Base-by-base conservation (phyloP, 2,888 invertebrate genomes). In the Physocephala rufipes region DNA sequence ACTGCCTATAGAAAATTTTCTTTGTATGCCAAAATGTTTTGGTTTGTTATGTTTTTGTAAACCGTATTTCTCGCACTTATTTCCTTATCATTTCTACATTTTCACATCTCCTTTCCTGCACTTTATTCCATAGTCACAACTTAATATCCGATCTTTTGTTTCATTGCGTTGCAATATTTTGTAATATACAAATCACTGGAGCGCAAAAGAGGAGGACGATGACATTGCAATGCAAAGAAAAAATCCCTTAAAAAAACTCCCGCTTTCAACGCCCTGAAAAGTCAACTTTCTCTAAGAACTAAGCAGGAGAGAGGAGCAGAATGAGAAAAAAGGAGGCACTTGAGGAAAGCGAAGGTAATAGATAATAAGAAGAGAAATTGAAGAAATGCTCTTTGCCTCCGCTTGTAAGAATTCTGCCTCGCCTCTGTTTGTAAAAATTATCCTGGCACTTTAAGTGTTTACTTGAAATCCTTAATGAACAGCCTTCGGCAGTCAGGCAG, bases 1-100 rank as follows among this genome's bases (percentile, higher is more conserved):
- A 15, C n/a, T 43, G 45, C 45, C 47, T 58, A 59, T 67, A 59
- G 16, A 21, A 26, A 58, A n/a, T n/a, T 59, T 67, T 59, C 58
- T 67, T 1, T 47, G 49, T 49, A 47, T 26, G 12, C 19, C n/a
- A 12, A 49, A 3, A 49, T n/a, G n/a, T 49, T 49, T 26, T 24
- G 24, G n/a, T 55, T 13, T 26, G 21, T 21, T n/a, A n/a, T n/a
- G n/a, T n/a, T n/a, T n/a, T n/a, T 13, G 26, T 13, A 26, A 13
- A 53, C 9, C 9, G 12, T 53, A 12, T 53, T 24, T 2, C 9
- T 24, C 21, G 5, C 49, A n/a, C 3, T n/a, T 4, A 3, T 12
- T 49, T 12, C 16, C 19, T 59, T 59, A n/a, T 24, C 28, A 15
- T 28, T 59, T 59, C 16, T 59, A 2, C 16, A 9, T 59, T 12